A percentile compares a stretch with the other conserved stretches of the same genome.
Conservation (phyloP, 2,113 vertebrate genomes). For the Alosa alosa region DNA sequence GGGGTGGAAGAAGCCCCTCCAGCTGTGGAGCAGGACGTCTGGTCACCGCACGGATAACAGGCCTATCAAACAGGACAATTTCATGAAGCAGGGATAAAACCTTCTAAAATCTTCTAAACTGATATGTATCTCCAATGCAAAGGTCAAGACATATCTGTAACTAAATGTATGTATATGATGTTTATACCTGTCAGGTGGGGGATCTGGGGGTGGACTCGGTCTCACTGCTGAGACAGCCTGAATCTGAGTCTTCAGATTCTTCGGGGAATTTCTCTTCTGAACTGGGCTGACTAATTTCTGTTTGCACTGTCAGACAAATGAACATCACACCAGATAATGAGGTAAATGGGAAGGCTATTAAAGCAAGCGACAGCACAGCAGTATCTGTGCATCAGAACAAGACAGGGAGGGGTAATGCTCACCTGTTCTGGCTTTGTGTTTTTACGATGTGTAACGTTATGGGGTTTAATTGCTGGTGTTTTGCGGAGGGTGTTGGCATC, state of each 20-base stretch:
- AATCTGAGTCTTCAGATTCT: neutral
- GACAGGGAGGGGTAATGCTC: neutral
- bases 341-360: neutral
- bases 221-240: neutral
- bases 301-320: neutral
- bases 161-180: too few species aligned
- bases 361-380: neutral
- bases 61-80: neutral
- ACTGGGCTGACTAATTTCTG: neutral
- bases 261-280: neutral
- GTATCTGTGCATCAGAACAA: neutral
- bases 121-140: neutral
- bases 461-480: neutral
- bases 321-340: neutral
- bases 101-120: neutral
- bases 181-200: constrained; percentile 53
- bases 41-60: constrained; percentile 17
- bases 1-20: constrained; percentile 65
- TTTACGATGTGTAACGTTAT: constrained; percentile 36
- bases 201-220: constrained; percentile 43
- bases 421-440: constrained; percentile 55
- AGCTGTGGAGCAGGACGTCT: constrained; percentile 76
- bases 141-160: neutral
- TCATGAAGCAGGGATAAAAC: neutral
- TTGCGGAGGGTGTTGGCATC: neutral